Evolutionary conservation across 2,113 vertebrate genomes (phyloP).

Genomic region (Melanotaenia duboulayi): DNA sequence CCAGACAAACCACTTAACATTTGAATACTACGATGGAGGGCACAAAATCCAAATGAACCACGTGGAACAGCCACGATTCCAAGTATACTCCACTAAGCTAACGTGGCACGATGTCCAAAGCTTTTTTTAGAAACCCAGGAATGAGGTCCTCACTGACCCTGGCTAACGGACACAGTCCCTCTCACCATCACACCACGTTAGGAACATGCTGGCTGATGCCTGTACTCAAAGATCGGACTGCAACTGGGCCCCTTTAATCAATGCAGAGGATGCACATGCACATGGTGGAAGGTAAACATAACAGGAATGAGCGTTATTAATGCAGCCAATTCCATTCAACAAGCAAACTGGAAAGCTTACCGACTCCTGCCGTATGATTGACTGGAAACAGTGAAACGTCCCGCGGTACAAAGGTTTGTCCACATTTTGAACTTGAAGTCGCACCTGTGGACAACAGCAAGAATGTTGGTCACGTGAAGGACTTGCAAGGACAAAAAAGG

Average conservation of each 20-base stretch:
- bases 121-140: constrained; percentile 69
- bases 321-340: not conserved
- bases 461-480: constrained; percentile 1
- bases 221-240: constrained; percentile 3
- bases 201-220: constrained; percentile 22
- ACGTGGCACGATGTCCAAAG: constrained; percentile 38
- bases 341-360: constrained; percentile 73
- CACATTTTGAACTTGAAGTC: constrained; percentile 94
- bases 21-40: not conserved
- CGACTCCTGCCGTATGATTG: constrained; percentile 93
- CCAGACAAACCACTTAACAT: not conserved
- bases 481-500: not conserved
- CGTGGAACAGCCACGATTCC: constrained; percentile 5
- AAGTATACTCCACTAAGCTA: constrained; percentile 20
- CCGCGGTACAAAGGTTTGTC: constrained; percentile 93
- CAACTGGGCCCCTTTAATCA: constrained; percentile 37
- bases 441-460: constrained; percentile 85
- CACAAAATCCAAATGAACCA: not conserved
- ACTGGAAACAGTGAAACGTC: constrained; percentile 95
- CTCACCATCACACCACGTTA: constrained; percentile 37
- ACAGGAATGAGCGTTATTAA: constrained; percentile 1
- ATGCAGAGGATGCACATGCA: not conserved
- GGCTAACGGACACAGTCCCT: constrained; percentile 7
- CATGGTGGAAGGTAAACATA: not conserved
- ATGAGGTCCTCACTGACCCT: constrained; percentile 43